Conservation (phyloP, 2,113 vertebrate genomes). For the Tympanuchus pallidicinctus region DNA sequence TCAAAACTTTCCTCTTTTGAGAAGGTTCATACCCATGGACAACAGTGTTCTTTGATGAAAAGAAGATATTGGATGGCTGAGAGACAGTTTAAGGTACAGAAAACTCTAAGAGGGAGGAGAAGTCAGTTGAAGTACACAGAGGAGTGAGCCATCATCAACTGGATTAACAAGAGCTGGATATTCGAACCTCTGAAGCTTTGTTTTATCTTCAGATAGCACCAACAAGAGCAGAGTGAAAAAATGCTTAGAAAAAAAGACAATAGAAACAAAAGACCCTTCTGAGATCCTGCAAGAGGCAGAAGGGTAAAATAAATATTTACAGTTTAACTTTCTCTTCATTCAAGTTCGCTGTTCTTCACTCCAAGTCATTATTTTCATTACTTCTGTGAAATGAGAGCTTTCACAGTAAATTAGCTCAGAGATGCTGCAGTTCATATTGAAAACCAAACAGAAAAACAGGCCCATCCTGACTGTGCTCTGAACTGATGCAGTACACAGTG, state of each 20-base stretch:
- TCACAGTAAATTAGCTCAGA: neutral
- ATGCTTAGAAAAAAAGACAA: neutral
- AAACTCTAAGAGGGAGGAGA: neutral
- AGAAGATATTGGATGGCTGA: neutral
- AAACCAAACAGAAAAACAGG: neutral
- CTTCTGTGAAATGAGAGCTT: neutral
- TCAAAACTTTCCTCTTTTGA: neutral
- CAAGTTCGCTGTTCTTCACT: constrained; percentile 27
- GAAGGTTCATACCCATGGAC: neutral
- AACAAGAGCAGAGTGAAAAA: neutral
- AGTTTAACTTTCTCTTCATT: constrained; percentile 29
- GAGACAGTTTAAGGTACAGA: neutral
- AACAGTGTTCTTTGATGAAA: neutral
- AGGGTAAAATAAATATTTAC: constrained; percentile 42
- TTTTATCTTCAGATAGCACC: neutral
- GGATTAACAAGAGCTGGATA: neutral
- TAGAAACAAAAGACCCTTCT: constrained; percentile 1
- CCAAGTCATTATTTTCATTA: neutral
- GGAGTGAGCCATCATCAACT: neutral
- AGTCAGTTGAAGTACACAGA: neutral
- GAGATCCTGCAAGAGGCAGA: constrained; percentile 5
- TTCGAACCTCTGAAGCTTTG: neutral
- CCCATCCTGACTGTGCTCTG: neutral
- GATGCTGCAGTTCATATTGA: neutral
- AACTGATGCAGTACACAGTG: neutral